Evolutionary conservation across 2,888 invertebrate genomes (phyloP).

Genomic region (Gari tellinella): DNA sequence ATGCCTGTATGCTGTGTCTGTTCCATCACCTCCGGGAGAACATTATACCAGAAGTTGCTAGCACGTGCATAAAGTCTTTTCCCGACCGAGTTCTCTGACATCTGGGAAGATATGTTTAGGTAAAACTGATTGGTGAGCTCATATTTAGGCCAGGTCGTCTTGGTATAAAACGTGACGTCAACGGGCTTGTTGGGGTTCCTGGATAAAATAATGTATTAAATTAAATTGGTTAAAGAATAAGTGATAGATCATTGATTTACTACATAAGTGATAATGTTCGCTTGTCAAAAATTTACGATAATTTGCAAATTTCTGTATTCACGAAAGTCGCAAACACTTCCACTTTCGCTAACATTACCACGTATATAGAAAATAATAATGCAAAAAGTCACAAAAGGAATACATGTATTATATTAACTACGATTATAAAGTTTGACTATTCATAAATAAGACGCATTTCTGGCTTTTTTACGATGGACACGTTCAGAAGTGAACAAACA

Average conservation of each 20-base stretch:
- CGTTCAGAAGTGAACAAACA: no score
- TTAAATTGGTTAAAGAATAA: neutral
- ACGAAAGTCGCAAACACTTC: no score
- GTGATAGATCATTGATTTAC: neutral
- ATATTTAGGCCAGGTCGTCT: slow-evolving; percentile 11
- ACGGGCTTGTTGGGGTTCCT: slow-evolving; percentile 27
- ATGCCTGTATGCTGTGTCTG: no score
- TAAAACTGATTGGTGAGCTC: neutral
- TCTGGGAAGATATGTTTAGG: neutral
- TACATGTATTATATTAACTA: no score
- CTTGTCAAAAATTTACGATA: no score
- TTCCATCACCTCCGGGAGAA: neutral
- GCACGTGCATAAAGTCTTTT: neutral
- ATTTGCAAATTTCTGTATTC: no score
- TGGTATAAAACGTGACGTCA: neutral
- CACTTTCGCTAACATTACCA: no score
- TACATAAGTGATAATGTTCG: neutral
- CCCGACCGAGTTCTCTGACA: neutral
- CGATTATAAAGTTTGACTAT: no score
- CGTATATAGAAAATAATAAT: no score
- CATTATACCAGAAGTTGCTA: slow-evolving; percentile 10
- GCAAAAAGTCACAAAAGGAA: no score
- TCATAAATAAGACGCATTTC: no score
- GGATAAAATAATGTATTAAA: slow-evolving; percentile 3
- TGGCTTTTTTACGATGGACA: no score